phyloP scores from a whole-genome alignment of 2,797 vertebrate genomes.

The Mus caroli region DNA sequence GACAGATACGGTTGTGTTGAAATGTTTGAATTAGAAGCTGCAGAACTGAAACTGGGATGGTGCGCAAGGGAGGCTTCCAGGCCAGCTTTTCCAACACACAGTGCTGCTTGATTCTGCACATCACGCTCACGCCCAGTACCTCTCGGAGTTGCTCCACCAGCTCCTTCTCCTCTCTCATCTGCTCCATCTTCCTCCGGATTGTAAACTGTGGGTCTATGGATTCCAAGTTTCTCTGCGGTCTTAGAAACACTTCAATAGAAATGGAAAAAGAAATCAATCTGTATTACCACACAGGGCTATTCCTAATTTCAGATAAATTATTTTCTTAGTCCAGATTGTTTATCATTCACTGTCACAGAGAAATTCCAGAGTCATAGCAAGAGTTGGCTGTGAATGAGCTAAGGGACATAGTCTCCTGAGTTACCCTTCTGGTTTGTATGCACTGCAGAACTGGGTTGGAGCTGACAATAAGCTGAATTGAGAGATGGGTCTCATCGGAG shows the following conservation, averaged over 20 bases:
- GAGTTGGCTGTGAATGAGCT: background rate
- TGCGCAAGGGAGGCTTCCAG: background rate
- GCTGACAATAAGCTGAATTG: background rate
- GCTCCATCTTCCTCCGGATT: constrained; percentile 98
- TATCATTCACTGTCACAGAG: background rate
- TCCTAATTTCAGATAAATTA: constrained; percentile 21
- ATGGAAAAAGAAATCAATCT: background rate
- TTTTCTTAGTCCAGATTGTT: background rate
- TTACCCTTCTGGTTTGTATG: background rate
- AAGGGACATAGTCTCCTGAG: background rate
- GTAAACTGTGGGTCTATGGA: constrained; percentile 97
- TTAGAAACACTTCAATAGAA: constrained; percentile 90
- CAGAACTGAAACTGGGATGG: background rate
- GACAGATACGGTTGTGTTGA: background rate
- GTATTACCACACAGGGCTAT: background rate
- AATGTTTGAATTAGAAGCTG: background rate
- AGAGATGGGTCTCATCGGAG: background rate
- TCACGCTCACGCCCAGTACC: constrained; percentile 81
- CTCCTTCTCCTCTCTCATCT: constrained; percentile 96
- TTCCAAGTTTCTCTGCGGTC: constrained; percentile 95
- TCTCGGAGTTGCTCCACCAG: constrained; percentile 91
- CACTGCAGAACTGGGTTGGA: background rate
- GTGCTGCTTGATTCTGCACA: background rate
- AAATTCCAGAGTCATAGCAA: background rate
- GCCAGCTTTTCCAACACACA: background rate